Evolutionary conservation across 2,797 vertebrate genomes (phyloP), one percentile per base, ranked within the genome.

Genomic region (Bryconaethiops microstoma): DNA sequence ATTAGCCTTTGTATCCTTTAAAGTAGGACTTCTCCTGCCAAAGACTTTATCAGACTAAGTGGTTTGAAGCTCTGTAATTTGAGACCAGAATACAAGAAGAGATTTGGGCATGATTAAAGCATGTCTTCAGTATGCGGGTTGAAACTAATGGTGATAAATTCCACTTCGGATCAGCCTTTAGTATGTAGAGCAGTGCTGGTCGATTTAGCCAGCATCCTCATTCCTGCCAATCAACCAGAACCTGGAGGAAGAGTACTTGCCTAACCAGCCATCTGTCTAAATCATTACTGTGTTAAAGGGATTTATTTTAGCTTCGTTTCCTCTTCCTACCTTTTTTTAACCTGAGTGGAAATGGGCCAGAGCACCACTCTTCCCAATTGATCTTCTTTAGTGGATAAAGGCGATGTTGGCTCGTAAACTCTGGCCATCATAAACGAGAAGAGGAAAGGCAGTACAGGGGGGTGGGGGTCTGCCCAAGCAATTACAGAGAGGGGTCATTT

Each of bases 281-380:
- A 86, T 82, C 82, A 90, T 91, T 86, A 85, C 84, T 85, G 85
- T 84, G 90, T 88, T 92, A 91, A 93, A 87, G 90, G 87, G 81
- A 92, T 88, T 91, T 88, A 90, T 81, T 88, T 85, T 48, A 74
- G 80, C 55, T 80, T 82, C 75, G 55, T 84, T 84, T 92, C 88
- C 85, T 85, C 82, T 77, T 88, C 60, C 79, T 76, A 55, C 59
- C 63, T 81, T 84, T 35, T 88, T 84, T 85, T 85, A 86, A 85
- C 85, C 84, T 59, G 52, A 35, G 76, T 83, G 93, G 93, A 94
- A 77, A 74, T 81, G 71, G 62, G 94, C 93, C 94, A 94, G 88
- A 84, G 74, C 83, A 73, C 83, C 93, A 94, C 93, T 95, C 82
- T 90, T 84, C 84, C 82, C 87, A 88, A 94, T 93, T 93, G 90